Base-by-base conservation (phyloP, 2,888 invertebrate species). In the Hedya salicella region DNA sequence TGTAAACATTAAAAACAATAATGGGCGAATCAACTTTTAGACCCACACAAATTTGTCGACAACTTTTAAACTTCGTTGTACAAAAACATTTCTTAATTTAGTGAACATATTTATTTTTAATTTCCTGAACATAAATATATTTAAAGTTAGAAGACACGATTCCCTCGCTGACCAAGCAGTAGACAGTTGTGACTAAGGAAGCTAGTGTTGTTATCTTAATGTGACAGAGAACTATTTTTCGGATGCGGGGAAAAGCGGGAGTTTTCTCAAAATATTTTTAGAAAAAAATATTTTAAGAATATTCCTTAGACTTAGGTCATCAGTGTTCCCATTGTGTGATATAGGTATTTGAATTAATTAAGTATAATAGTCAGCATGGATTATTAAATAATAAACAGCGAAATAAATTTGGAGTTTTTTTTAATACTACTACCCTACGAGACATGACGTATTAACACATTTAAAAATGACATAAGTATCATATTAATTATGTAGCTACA, bases 301-400 rank as follows among this genome's bases (percentile, higher is more conserved):
- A 71, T 79, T 81, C 77, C 71, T 75, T 75, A 75, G 74, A 73
- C 63, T 73, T 69, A 74, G 78, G 75, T 82, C 78, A 78, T 75
- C 81, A 81, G 82, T 78, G 87, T 90, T 89, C 87, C 88, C 87
- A 86, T 80, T 83, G 91, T 91, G 91, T 91, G 91, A 91, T 91
- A 91, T 89, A 90, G 86, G 79, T 88, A 88, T 89, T 88, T 82
- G 83, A 85, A 83, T 79, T 87, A 83, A 78, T 80, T 83, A 91
- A 89, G 87, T 82, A 87, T 85, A 64, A 90, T 91, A 91, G 90
- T 88, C 85, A 87, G 88, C 89, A 92, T 91, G 86, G 81, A 88
- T 86, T 88, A 87, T 72, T 62, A 64, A 72, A 66, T 84, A 88
- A 87, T 88, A 88, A 87, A 88, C 81, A 82, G 85, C 84, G 85